A percentile compares a stretch with the other conserved stretches of the same genome.
Conservation (phyloP, 2,888 invertebrate genomes). For the Polia nebulosa region DNA sequence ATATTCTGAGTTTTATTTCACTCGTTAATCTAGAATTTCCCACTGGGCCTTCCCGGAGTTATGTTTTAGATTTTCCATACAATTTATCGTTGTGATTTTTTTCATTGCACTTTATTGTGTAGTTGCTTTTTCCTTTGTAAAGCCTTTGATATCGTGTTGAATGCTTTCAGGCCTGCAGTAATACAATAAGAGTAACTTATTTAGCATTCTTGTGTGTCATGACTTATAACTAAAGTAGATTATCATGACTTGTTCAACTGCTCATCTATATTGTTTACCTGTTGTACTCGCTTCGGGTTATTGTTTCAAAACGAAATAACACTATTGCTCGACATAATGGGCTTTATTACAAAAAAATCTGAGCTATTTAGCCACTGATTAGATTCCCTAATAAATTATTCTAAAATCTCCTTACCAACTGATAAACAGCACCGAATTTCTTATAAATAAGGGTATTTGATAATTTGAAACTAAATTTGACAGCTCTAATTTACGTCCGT, state of each 20-base stretch:
- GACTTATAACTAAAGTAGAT: too few species aligned
- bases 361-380: too few species aligned
- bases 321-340: too few species aligned
- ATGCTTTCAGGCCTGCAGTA: neutral
- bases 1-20: slow-evolving; percentile 49
- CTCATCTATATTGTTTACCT: too few species aligned
- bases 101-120: neutral
- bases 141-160: neutral
- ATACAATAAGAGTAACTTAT: neutral
- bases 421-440: too few species aligned
- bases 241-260: too few species aligned
- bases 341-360: too few species aligned
- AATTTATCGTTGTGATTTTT: neutral
- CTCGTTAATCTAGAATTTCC: slow-evolving; percentile 44
- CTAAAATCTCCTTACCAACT: too few species aligned
- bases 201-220: neutral
- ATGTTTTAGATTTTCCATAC: slow-evolving; percentile 23
- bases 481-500: too few species aligned
- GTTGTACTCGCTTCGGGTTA: neutral
- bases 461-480: too few species aligned
- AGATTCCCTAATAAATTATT: too few species aligned
- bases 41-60: slow-evolving; percentile 18
- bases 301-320: neutral
- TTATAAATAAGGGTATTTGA: too few species aligned
- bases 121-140: neutral